These are phyloP conservation scores for Acinonyx jubatus DNA, from an alignment of 2,113 vertebrate species.

Conservation along the genomic window DNA sequence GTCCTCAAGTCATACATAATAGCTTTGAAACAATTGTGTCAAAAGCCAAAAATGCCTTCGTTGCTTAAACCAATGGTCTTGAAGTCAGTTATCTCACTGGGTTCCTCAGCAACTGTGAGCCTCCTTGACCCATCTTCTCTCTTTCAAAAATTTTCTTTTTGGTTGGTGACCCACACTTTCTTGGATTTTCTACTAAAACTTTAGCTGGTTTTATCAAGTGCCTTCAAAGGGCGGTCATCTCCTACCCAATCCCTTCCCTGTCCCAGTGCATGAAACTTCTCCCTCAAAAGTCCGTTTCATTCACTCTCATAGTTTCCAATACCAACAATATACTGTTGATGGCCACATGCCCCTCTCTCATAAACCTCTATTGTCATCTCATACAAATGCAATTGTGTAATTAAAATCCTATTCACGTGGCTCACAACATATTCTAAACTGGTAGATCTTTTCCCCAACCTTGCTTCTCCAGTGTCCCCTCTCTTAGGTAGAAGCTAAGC, in stretches of 20 bases:
- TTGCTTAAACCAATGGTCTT: neutral
- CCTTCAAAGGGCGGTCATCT: neutral
- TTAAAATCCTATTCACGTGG: neutral
- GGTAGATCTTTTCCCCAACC: neutral
- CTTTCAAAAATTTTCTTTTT: neutral
- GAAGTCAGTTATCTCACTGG: neutral
- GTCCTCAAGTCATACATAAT: neutral
- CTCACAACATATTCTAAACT: neutral
- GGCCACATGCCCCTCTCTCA: neutral
- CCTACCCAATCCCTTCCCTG: neutral
- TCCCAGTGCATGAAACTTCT: neutral
- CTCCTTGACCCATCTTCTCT: neutral
- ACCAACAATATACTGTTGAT: neutral
- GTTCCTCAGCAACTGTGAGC: neutral
- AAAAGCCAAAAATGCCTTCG: neutral
- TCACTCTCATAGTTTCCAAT: neutral
- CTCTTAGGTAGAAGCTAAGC: neutral
- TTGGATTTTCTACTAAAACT: neutral
- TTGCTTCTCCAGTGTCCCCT: neutral
- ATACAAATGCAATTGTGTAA: neutral
- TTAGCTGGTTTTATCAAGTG: neutral
- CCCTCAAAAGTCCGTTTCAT: neutral
- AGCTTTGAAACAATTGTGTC: neutral
- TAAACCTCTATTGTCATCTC: neutral
- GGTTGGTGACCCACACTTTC: rapidly evolving